Percentiles rank a stretch among this genome's conserved stretches.
phyloP scores from a whole-genome alignment of 2,888 invertebrate species.

The Hyles lineata region DNA sequence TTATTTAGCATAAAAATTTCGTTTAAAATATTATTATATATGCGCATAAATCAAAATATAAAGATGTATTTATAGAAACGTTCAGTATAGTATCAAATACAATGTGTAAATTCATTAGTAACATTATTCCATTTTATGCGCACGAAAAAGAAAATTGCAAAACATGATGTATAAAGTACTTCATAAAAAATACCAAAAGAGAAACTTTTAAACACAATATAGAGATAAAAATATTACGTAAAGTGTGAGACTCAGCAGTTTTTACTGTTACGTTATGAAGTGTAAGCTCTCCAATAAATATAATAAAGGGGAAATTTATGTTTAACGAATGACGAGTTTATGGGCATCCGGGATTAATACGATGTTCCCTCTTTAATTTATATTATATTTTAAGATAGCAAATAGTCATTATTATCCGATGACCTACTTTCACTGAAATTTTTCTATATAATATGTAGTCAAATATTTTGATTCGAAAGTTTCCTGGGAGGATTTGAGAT shows the following conservation, averaged over 20 bases:
- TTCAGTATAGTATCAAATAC: neutral
- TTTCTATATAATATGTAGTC: slow-evolving; percentile 40
- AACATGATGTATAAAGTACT: slow-evolving; percentile 2
- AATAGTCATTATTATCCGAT: slow-evolving; percentile 51
- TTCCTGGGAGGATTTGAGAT: slow-evolving; percentile 42
- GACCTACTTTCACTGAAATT: slow-evolving; percentile 67
- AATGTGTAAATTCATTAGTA: neutral
- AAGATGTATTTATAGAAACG: no score
- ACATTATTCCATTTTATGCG: neutral
- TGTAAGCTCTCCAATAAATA: slow-evolving; percentile 18
- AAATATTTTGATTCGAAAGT: slow-evolving; percentile 48
- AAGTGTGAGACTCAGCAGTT: slow-evolving; percentile 37
- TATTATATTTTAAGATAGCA: slow-evolving; percentile 43
- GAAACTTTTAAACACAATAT: slow-evolving; percentile 46
- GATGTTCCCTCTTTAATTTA: slow-evolving; percentile 40
- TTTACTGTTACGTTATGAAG: slow-evolving; percentile 30
- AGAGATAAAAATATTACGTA: slow-evolving; percentile 42
- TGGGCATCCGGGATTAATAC: slow-evolving; percentile 39
- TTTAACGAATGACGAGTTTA: slow-evolving; percentile 36
- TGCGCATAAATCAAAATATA: no score
- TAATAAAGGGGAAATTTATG: slow-evolving; percentile 23
- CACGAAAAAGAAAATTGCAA: slow-evolving; percentile 2
- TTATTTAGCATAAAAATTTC: no score
- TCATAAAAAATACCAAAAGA: slow-evolving; percentile 34
- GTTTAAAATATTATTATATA: no score